Conservation (phyloP, 64 coral and sea anemone species). For the Stichodactyla helianthus region DNA sequence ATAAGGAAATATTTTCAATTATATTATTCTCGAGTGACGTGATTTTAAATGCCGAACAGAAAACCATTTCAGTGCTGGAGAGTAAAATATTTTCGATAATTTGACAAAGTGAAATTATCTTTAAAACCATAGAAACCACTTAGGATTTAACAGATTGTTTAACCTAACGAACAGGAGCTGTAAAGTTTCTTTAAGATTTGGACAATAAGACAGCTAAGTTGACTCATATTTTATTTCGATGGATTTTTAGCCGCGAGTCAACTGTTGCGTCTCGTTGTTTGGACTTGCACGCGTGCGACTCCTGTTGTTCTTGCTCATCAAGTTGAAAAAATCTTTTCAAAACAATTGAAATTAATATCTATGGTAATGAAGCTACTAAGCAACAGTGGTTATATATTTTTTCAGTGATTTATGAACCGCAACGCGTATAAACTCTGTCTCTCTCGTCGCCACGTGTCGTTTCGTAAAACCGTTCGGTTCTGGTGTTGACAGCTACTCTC, state of each 20-base stretch:
- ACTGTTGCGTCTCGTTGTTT: background rate
- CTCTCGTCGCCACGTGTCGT: background rate
- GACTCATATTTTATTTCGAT: background rate
- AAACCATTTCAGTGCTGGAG: background rate
- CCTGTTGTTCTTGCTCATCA: background rate
- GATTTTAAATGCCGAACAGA: background rate
- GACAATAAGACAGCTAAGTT: background rate
- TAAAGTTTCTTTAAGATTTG: background rate
- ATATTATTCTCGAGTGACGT: background rate
- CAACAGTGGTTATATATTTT: too few species aligned
- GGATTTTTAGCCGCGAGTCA: background rate
- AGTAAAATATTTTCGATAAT: background rate
- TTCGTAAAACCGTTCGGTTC: background rate
- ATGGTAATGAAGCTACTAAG: too few species aligned
- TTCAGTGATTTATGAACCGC: too few species aligned
- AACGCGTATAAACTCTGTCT: too few species aligned
- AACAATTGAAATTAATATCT: too few species aligned
- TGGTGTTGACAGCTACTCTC: too few species aligned
- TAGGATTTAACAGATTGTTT: background rate
- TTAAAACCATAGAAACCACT: conserved; percentile 5
- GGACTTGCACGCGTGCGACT: background rate
- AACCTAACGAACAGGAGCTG: background rate
- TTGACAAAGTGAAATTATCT: background rate
- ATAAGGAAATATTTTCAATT: background rate
- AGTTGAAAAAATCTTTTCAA: background rate